These are phyloP conservation scores for Stenodera caucasica DNA, from an alignment of 2,888 invertebrate genomes.

Conservation along the genomic window DNA sequence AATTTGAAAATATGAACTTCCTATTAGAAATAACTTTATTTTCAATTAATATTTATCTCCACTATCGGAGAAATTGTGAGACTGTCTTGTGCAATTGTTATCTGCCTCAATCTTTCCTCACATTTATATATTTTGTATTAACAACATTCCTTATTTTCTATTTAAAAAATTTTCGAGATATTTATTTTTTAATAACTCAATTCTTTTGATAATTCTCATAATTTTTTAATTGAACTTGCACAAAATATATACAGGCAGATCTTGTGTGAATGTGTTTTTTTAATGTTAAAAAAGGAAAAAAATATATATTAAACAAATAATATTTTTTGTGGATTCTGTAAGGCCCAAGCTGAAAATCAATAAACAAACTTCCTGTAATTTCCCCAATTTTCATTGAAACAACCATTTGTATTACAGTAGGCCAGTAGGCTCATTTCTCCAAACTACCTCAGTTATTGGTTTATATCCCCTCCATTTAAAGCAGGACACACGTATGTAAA, in stretches of 20 bases:
- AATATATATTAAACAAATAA: slow-evolving; percentile 17
- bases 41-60: slow-evolving; percentile 22
- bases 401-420: too few relatives aligned
- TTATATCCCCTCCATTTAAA: too few relatives aligned
- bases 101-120: slow-evolving; percentile 19
- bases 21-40: slow-evolving; percentile 23
- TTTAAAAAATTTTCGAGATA: too few relatives aligned
- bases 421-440: too few relatives aligned
- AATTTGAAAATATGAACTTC: slow-evolving; percentile 30
- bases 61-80: slow-evolving; percentile 41
- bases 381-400: too few relatives aligned
- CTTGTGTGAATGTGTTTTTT: slow-evolving; percentile 21
- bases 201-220: too few relatives aligned
- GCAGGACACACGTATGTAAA: too few relatives aligned
- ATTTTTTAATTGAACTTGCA: slow-evolving; percentile 18
- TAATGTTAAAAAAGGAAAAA: slow-evolving; percentile 12
- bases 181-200: slow-evolving; percentile 16
- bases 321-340: slow-evolving; percentile 27
- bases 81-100: slow-evolving; percentile 42
- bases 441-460: too few relatives aligned
- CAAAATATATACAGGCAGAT: slow-evolving; percentile 21
- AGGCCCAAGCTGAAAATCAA: slow-evolving; percentile 18
- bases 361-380: slow-evolving; percentile 9
- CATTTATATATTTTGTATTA: slow-evolving; percentile 9
- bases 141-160: slow-evolving; percentile 25